phyloP scores from a whole-genome alignment of 30 jellyfish, hydroid and myxozoan genomes.

The Sanderia malayensis region DNA sequence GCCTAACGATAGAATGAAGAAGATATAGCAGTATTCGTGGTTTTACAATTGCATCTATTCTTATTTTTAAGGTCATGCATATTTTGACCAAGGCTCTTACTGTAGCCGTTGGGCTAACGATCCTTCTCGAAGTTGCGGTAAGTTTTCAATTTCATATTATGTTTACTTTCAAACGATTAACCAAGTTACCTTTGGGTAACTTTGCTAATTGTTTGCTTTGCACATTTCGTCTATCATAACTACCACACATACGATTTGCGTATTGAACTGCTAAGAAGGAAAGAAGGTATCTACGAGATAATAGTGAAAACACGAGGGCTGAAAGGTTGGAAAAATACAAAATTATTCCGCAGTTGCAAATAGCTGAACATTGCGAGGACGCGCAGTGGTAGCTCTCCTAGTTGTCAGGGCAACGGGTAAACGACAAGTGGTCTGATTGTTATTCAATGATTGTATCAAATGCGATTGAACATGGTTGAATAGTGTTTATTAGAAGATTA shows the following conservation, averaged over 20 bases:
- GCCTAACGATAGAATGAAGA: slow-evolving; percentile 15
- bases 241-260: too few relatives aligned
- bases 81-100: slow-evolving; percentile 73
- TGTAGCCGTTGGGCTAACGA: slow-evolving; percentile 83
- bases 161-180: slow-evolving; percentile 14
- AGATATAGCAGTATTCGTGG: background rate
- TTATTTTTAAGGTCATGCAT: slow-evolving; percentile 74
- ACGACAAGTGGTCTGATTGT: slow-evolving; percentile 58
- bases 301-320: too few relatives aligned
- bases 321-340: too few relatives aligned
- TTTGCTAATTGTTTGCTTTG: too few relatives aligned
- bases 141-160: slow-evolving; percentile 27
- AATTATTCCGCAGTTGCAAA: too few relatives aligned
- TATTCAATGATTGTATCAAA: slow-evolving; percentile 51
- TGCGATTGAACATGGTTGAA: slow-evolving; percentile 52
- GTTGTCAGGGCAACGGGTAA: slow-evolving; percentile 61
- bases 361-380: too few relatives aligned
- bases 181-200: too few relatives aligned
- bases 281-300: too few relatives aligned
- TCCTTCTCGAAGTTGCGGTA: slow-evolving; percentile 67
- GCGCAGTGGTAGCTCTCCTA: too few relatives aligned
- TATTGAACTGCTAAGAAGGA: too few relatives aligned
- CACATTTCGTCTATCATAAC: too few relatives aligned
- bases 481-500: slow-evolving; percentile 54
- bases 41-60: background rate